Base-by-base conservation (phyloP, 2,888 invertebrate species). In the Athalia cordata region DNA sequence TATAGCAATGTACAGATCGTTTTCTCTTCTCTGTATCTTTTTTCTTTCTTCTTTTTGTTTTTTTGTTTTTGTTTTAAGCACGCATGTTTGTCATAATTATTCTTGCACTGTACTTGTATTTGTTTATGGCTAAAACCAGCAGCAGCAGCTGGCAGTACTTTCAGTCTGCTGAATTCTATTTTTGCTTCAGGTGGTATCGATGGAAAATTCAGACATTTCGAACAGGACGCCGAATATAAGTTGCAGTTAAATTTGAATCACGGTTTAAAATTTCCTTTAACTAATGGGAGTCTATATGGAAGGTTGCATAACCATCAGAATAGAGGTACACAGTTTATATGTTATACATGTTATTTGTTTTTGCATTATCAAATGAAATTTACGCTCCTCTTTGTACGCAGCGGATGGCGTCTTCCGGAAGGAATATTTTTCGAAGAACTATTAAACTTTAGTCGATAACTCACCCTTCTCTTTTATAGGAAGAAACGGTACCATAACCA, bases 131-230 rank as follows among this genome's bases (percentile, higher is more conserved):
- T 29, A 29, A 29, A 29, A 29, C 29, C 29, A 29, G 29, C 29
- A 29, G 29, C 29, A 29, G 29, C 29, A 29, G 55, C n/a, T 29
- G 55, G 55, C 50, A 15, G 45, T 57, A 72, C 59, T 59, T 72
- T 59, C 72, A 29, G 72, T 59, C 47, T 72, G 72, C 59, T 77
- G 64, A 50, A 72, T 55, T 77, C 50, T 43, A 68, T 81, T 80
- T 81, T 86, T 82, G 70, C 84, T 85, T 57, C 81, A 91, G 92
- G 92, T 80, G 92, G 92, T n/a, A 87, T 92, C 79, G 93, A 93
- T 83, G 93, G 93, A n/a, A 93, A 92, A 83, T 93, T 93, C 85
- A 90, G 93, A 29, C 92, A 92, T 66, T 93, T 92, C 84, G 91
- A 90, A 79, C 88, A 89, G 79, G 90, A 89, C 79, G 85, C 87